These are phyloP conservation scores for Lamellibrachia columna DNA, from an alignment of 2,888 invertebrate genomes.

Conservation along the genomic window DNA sequence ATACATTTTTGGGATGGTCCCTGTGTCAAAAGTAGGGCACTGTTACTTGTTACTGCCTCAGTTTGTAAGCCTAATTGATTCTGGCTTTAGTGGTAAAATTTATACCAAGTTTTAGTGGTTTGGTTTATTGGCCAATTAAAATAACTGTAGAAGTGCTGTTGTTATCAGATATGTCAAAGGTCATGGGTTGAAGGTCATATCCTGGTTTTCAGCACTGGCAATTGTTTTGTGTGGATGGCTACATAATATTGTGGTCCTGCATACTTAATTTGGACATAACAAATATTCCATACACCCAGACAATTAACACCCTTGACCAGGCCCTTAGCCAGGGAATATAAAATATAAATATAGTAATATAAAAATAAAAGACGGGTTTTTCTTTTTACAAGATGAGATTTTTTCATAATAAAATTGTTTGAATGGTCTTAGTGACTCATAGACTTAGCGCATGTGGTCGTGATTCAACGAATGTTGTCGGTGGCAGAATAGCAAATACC, in stretches of 20 bases:
- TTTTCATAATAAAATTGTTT: no score
- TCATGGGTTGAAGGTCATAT: background rate
- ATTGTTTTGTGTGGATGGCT: background rate
- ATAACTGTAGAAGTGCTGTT: background rate
- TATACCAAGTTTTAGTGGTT: background rate
- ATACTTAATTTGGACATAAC: no score
- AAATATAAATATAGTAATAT: no score
- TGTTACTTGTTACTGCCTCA: slow-evolving; percentile 7
- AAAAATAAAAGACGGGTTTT: no score
- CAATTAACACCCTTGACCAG: no score
- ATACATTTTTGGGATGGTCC: background rate
- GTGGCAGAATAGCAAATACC: no score
- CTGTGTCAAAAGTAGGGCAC: background rate
- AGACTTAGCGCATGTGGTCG: no score
- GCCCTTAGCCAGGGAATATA: no score
- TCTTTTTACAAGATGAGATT: no score
- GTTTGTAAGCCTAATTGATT: slow-evolving; percentile 18
- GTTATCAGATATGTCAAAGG: background rate
- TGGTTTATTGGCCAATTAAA: background rate
- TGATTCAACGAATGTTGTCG: no score
- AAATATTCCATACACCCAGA: no score
- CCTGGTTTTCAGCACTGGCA: background rate
- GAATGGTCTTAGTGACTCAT: no score
- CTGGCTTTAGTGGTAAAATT: background rate
- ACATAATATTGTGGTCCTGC: background rate